phyloP scores from a whole-genome alignment of 2,797 vertebrate genomes.

The Lepilemur septentrionalis region DNA sequence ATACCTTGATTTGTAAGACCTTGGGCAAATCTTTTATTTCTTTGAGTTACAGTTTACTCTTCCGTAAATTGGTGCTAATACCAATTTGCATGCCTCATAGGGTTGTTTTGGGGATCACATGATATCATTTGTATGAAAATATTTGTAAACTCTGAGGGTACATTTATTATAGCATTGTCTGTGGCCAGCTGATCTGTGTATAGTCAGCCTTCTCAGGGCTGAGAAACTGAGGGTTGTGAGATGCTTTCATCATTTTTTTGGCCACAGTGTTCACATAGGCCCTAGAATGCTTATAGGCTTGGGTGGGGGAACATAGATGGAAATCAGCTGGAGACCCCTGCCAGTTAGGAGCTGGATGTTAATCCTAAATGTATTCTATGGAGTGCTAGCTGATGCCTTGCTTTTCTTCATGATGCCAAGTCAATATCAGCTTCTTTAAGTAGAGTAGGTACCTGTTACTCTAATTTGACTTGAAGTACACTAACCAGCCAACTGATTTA shows the following conservation, averaged over 20 bases:
- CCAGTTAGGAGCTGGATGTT: background rate
- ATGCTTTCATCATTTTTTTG: background rate
- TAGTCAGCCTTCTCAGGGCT: background rate
- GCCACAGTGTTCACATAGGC: background rate
- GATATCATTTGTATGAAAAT: background rate
- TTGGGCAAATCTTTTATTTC: background rate
- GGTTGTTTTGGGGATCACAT: background rate
- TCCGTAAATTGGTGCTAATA: conserved; percentile 5
- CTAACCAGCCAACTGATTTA: background rate
- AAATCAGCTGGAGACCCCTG: background rate
- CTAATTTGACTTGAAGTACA: background rate
- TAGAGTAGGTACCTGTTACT: background rate
- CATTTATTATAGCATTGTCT: background rate
- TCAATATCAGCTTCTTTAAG: background rate
- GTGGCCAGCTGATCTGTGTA: background rate
- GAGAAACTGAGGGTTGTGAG: background rate
- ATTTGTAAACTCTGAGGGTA: background rate
- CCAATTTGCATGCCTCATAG: background rate
- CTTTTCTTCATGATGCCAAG: background rate
- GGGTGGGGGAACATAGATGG: background rate
- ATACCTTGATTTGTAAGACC: background rate
- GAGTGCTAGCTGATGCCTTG: background rate
- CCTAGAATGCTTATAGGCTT: background rate
- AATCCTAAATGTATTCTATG: background rate
- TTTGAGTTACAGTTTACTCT: conserved; percentile 27